Evolutionary conservation across 2,113 vertebrate species (phyloP).

Genomic region (Eudyptes chrysolophus): DNA sequence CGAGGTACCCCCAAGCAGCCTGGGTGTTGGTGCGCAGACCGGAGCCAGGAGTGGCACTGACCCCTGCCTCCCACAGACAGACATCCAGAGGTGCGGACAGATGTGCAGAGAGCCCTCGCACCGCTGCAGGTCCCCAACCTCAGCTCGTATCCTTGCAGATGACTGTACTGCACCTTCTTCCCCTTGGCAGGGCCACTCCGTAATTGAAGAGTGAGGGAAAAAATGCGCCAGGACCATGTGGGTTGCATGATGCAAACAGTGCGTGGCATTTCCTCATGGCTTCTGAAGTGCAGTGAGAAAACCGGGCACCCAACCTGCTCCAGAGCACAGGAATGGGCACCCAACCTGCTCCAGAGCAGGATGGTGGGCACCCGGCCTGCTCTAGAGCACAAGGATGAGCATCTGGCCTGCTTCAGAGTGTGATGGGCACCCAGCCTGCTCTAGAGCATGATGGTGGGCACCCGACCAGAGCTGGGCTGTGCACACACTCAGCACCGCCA

Average conservation of each 20-base stretch:
- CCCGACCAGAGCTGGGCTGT: not conserved
- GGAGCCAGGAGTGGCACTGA: not conserved
- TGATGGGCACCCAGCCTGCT: not conserved
- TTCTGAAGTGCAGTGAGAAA: not conserved
- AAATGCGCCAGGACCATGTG: fast-evolving
- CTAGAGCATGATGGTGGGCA: not conserved
- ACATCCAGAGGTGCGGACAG: not conserved
- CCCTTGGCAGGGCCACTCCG: not conserved
- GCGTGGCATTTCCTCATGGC: fast-evolving
- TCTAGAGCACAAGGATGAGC: not conserved
- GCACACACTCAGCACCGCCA: fast-evolving
- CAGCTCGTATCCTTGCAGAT: not conserved
- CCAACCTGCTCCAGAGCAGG: not conserved
- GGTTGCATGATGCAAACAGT: fast-evolving
- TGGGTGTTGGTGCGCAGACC: too few species aligned
- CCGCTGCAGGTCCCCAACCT: fast-evolving
- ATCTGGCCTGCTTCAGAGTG: not conserved
- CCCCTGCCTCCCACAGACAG: not conserved
- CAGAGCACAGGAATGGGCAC: not conserved
- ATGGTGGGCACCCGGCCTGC: not conserved
- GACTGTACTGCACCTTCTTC: too few species aligned
- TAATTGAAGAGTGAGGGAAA: not conserved
- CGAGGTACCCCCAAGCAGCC: fast-evolving
- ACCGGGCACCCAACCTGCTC: not conserved
- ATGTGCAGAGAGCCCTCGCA: not conserved